These are phyloP conservation scores for Caenorhabditis briggsae DNA, from an alignment of 1,140 invertebrate species.

Conservation along the genomic window DNA sequence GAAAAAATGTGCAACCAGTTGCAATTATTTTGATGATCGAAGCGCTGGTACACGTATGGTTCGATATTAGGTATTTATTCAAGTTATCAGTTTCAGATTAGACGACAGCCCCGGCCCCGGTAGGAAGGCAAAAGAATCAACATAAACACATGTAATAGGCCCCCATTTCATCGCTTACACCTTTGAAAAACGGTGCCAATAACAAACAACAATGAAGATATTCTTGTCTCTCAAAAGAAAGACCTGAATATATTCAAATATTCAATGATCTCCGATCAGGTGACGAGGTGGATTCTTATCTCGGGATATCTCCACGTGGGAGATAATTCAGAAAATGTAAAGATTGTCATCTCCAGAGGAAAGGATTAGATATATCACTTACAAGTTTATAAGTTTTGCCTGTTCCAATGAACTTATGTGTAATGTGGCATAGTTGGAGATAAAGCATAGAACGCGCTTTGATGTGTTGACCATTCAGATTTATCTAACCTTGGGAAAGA, in stretches of 20 bases:
- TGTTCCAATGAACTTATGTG: neutral
- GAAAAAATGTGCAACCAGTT: conserved; percentile 28
- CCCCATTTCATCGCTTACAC: neutral
- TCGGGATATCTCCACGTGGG: conserved; percentile 10
- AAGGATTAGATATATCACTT: neutral
- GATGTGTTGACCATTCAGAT: neutral
- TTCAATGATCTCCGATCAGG: conserved; percentile 4
- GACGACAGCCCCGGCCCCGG: neutral
- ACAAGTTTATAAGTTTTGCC: neutral
- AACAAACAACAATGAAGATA: conserved; percentile 3
- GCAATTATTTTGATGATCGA: conserved; percentile 26
- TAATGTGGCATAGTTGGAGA: neutral
- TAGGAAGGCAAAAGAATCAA: neutral
- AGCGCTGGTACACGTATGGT: conserved; percentile 28
- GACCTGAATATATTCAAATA: conserved; percentile 37
- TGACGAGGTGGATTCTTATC: neutral
- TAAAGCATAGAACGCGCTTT: neutral
- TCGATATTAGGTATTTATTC: neutral
- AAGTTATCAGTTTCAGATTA: conserved; percentile 46
- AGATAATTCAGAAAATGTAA: neutral
- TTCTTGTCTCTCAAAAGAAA: neutral
- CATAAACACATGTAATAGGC: conserved; percentile 4
- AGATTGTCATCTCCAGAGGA: too few relatives aligned
- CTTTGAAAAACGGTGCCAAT: neutral
- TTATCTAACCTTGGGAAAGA: neutral